Base-by-base conservation (phyloP, 2,888 invertebrate genomes). In the Himalopsyche japonica region DNA sequence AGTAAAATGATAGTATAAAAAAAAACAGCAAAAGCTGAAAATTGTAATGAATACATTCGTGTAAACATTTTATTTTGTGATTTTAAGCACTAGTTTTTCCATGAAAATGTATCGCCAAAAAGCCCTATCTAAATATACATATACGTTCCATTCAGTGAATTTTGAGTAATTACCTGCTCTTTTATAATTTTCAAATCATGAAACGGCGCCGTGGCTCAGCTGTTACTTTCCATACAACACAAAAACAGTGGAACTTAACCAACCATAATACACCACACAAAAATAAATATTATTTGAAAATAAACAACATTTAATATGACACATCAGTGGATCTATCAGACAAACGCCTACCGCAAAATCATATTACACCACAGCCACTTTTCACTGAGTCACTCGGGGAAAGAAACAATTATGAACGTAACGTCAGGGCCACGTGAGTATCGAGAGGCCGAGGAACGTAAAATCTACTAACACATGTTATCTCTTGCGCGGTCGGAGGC, bases 401-500 rank as follows among this genome's bases (percentile, higher is more conserved):
- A 57, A 34, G 10, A 48, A 43, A 82, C 82, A 82, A 70, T 70
- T 64, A 82, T 64, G 77, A 30, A 79, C 82, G 82, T 82, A 82
- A 82, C 79, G 79, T 83, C 30, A 49, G 27, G 37, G 79, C 79
- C 83, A 83, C 83, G 83, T 83, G 83, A 83, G 80, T 18, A 34
- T 70, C 79, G 47, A 18, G 27, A 76, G 15, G 80, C 32, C 15
- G 76, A 43, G 48, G 64, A 48, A 24, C 80, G 49, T 48, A 10
- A 20, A 43, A 20, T 32, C 64, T n/a, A n/a, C 43, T 4, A 3
- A 20, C 15, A 76, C 83, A 48, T 20, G 47, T n/a, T 24, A 20
- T 80, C 83, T 76, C 83, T 64, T 27, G 79, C 83, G 76, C 83
- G 30, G 83, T 76, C 76, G 80, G 79, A 83, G 83, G 83, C 77